phyloP scores from a whole-genome alignment of 2,113 vertebrate genomes.

The Falcunculus frontatus region DNA sequence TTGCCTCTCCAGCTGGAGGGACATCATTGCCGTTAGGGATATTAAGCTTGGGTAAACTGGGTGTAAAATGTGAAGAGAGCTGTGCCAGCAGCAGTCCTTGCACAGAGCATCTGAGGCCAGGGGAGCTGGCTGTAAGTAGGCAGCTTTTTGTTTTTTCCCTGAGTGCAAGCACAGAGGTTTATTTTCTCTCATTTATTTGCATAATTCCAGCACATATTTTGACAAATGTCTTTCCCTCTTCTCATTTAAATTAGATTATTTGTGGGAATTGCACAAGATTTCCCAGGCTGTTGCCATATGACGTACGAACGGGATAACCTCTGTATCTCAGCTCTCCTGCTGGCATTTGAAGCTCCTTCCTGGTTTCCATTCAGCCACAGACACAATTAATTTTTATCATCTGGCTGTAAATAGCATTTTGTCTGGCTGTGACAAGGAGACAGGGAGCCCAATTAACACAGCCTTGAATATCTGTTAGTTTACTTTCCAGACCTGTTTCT shows the following conservation, averaged over 20 bases:
- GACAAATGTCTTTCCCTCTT: background rate
- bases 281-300: background rate
- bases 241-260: conserved; percentile 29
- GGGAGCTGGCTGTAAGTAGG: background rate
- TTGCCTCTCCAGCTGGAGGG: background rate
- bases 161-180: background rate
- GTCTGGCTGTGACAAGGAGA: conserved; percentile 10
- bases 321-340: background rate
- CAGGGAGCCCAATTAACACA: conserved; percentile 4
- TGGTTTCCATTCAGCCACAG: conserved; percentile 22
- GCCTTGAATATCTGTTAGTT: background rate
- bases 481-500: background rate
- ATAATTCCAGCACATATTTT: background rate
- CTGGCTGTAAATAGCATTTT: conserved; percentile 38
- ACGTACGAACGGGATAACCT: conserved; percentile 5
- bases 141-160: background rate
- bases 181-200: background rate
- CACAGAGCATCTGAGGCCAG: background rate
- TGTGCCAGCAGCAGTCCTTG: background rate
- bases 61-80: background rate
- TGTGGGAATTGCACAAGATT: background rate
- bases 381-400: conserved; percentile 50
- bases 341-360: conserved; percentile 1
- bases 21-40: background rate
- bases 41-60: background rate